Base-by-base conservation (phyloP, 2,888 invertebrate species). In the Synergus japonicus region DNA sequence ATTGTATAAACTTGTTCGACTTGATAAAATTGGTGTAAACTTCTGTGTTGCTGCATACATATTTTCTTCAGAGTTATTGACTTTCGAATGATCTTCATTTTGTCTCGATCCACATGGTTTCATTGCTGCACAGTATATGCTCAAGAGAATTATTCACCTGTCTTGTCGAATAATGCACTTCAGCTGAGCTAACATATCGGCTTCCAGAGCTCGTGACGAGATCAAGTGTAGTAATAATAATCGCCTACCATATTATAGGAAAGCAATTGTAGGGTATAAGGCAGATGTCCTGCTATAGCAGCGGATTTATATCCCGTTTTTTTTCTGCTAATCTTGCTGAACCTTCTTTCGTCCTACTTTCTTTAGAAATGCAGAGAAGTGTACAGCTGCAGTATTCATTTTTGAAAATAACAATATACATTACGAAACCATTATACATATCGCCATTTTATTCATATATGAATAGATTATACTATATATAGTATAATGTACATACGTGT, bases 91-190 rank as follows among this genome's bases (percentile, higher is more conserved):
- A 73, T 54, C 22, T 29, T 29, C 37, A 9, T 54, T 73, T 69
- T 73, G 49, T 37, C 10, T 5, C 54, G n/a, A n/a, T n/a, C n/a
- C 73, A 73, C 49, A 54, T 54, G 54, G 3, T 54, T 37, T 73
- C 37, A 73, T 73, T 73, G 54, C 54, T n/a, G 22, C 2, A 29
- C n/a, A 29, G 37, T 73, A 29, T 54, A n/a, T 37, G 29, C n/a
- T 37, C 22, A 29, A 4, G n/a, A 37, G 49, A 73, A 78, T 78
- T 78, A 78, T 76, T 76, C 46, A 80, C 76, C 58, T 73, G 73
- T 49, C 76, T 46, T 10, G 63, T 49, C 49, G 37, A 69, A 69
- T 49, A n/a, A n/a, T n/a, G 49, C 29, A 54, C 69, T 37, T 49
- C 22, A n/a, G n/a, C n/a, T 15, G 29, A 69, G 49, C 13, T 37